Base-by-base conservation (phyloP, 2,797 vertebrate species). In the Anisognathus igniventris region DNA sequence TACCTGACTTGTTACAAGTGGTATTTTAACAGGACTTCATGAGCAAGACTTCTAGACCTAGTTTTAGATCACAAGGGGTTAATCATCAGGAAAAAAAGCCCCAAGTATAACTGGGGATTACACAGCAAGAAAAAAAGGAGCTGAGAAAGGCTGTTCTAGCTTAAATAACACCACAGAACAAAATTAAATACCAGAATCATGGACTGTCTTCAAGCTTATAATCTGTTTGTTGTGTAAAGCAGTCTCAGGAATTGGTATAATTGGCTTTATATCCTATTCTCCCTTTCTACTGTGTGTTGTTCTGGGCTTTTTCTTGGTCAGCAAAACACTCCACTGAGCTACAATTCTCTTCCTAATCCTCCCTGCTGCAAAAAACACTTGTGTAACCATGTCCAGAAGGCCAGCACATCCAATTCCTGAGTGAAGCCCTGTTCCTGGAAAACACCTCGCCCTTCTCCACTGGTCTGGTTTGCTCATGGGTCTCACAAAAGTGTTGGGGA, bases 401-500 rank as follows among this genome's bases (percentile, higher is more conserved):
- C 9, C 50, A 83, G 37, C 42, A 12, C 30, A 44, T 42, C 21
- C 66, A 20, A 37, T 3, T 71, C 60, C 81, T 1, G 2, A 58
- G 15, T 7, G 4, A 48, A 75, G 30, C 7, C 4, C 30, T 14
- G 37, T 1, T 92, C 70, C 73, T 72, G 73, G 58, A 86, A 85
- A 62, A 51, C 54, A 40, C 28, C 14, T 11, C 0, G 0, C 25
- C 80, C 54, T 50, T 39, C 83, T 35, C 1, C 0, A 0, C 68
- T 37, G 48, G 2, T 2, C 10, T 81, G 77, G 0, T 12, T 58
- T n/a, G 3, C 15, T 22, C 64, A 10, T 0, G 3, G 25, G 11
- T 12, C 56, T 30, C 51, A 6, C 12, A 68, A 66, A 23, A 39
- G 28, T 1, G 28, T 3, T 30, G 13, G 40, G 65, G 11, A 57